phyloP scores from a whole-genome alignment of 2,113 vertebrate genomes.

The Pan paniscus region DNA sequence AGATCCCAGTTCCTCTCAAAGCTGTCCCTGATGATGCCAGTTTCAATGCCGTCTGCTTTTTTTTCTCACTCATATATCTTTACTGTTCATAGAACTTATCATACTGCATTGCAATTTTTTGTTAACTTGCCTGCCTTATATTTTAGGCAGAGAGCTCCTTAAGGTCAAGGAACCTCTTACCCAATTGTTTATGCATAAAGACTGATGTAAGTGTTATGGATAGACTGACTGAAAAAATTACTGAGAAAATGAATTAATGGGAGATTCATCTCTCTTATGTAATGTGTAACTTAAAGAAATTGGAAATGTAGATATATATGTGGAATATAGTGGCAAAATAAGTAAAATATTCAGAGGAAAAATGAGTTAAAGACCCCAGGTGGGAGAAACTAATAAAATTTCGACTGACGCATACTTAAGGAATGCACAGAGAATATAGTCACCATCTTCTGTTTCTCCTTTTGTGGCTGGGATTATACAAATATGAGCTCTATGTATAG shows the following conservation, averaged over 20 bases:
- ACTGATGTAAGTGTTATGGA: neutral
- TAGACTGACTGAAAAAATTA: neutral
- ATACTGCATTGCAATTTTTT: neutral
- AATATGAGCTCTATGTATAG: neutral
- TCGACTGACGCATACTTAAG: neutral
- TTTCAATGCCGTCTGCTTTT: neutral
- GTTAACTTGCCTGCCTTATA: neutral
- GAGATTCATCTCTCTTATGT: neutral
- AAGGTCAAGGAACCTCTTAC: neutral
- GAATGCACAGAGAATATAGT: neutral
- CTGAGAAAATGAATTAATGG: neutral
- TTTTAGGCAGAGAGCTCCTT: neutral
- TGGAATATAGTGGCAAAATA: neutral
- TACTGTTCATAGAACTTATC: neutral
- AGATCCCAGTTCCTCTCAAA: neutral
- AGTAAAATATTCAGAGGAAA: neutral
- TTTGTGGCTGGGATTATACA: neutral
- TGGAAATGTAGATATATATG: neutral
- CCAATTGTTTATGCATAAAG: neutral
- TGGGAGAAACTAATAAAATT: neutral
- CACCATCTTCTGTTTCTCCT: neutral
- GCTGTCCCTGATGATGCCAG: neutral
- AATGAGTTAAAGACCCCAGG: neutral
- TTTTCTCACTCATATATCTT: neutral
- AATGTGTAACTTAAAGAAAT: neutral